Evolutionary conservation across 2,113 vertebrate species (phyloP).

Genomic region (Bubo blakistoni): DNA sequence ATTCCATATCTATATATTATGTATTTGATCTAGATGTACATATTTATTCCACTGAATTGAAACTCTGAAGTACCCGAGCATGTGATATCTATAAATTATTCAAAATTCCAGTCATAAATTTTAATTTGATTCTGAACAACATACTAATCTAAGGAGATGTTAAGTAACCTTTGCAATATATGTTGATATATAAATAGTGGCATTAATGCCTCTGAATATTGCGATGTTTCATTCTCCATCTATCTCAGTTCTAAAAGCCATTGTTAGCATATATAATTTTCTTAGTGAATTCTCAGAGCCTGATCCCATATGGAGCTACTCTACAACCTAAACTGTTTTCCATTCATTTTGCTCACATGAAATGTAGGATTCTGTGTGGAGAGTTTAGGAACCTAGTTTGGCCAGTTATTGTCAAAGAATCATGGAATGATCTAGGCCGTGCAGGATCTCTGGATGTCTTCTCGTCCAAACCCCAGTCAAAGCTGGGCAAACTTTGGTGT

Average conservation of each 20-base stretch:
- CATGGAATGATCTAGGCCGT: not conserved
- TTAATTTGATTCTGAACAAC: conserved; percentile 59
- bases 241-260: not conserved
- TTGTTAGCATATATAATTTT: not conserved
- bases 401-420: not conserved
- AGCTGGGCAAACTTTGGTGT: not conserved
- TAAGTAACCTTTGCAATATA: conserved; percentile 62
- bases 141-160: conserved; percentile 62
- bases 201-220: conserved; percentile 49
- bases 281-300: not conserved
- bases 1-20: conserved; percentile 38
- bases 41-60: conserved; percentile 45
- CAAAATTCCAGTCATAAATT: conserved; percentile 65
- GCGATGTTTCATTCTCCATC: not conserved
- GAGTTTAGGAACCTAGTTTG: not conserved
- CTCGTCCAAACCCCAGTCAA: not conserved
- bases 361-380: not conserved
- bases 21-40: conserved; percentile 34
- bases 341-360: not conserved
- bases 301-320: not conserved
- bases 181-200: conserved; percentile 59
- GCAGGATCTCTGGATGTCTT: not conserved
- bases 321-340: not conserved
- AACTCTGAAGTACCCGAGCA: conserved; percentile 22
- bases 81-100: conserved; percentile 69